These are phyloP conservation scores for Calephelis perditalis DNA, from an alignment of 2,888 invertebrate genomes.

Conservation along the genomic window DNA sequence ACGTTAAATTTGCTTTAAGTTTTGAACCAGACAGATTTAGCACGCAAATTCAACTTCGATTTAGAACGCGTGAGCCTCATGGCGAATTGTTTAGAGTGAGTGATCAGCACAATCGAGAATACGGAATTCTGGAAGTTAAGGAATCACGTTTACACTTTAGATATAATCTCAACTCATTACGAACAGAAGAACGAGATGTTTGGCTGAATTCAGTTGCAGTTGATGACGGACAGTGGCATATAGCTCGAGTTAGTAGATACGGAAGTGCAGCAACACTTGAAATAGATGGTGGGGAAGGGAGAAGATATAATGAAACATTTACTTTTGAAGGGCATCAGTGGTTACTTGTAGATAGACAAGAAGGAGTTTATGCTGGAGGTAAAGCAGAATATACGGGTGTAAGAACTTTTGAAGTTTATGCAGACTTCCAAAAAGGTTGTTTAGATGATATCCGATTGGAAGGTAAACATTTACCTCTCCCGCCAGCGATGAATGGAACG, in stretches of 20 bases:
- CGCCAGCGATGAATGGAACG: slow-evolving; percentile 96
- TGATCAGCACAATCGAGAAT: slow-evolving; percentile 95
- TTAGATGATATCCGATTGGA: slow-evolving; percentile 88
- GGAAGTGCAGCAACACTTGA: slow-evolving; percentile 95
- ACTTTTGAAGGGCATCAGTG: slow-evolving; percentile 94
- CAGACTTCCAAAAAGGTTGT: slow-evolving; percentile 95
- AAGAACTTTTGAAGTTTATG: slow-evolving; percentile 94
- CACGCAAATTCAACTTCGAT: slow-evolving; percentile 94
- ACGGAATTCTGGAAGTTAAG: slow-evolving; percentile 94
- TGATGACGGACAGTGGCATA: slow-evolving; percentile 98
- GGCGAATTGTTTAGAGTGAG: slow-evolving; percentile 96
- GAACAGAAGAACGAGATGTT: slow-evolving; percentile 93
- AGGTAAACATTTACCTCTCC: slow-evolving; percentile 95
- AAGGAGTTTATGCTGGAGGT: slow-evolving; percentile 96
- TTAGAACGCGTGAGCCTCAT: slow-evolving; percentile 94
- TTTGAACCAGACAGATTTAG: slow-evolving; percentile 95
- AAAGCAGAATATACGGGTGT: slow-evolving; percentile 97
- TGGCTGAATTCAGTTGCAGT: slow-evolving; percentile 94
- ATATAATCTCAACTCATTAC: slow-evolving; percentile 93
- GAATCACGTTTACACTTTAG: slow-evolving; percentile 93
- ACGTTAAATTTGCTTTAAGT: slow-evolving; percentile 97
- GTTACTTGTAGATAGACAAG: slow-evolving; percentile 94
- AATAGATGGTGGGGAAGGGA: slow-evolving; percentile 96
- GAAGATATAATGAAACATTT: slow-evolving; percentile 95
- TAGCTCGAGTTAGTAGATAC: slow-evolving; percentile 92